Percentiles rank a stretch among this genome's conserved stretches.
These are phyloP conservation scores for Drosophila subquinaria DNA, from an alignment of 2,888 invertebrate genomes.

Conservation along the genomic window DNA sequence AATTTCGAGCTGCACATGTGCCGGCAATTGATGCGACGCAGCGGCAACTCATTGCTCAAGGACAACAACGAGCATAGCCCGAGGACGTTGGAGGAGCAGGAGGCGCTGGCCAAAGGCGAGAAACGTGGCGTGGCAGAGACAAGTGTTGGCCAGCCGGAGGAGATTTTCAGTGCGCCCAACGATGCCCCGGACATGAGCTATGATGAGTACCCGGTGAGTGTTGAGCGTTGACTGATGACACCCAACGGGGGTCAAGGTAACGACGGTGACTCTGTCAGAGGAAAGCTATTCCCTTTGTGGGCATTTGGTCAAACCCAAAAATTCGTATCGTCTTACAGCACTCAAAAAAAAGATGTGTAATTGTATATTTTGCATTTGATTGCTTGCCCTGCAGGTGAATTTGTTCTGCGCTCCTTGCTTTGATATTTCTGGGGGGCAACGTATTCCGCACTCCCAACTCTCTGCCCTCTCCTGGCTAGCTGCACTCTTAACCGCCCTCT, in stretches of 20 bases:
- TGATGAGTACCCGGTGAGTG: slow-evolving; percentile 85
- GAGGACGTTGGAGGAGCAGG: not conserved
- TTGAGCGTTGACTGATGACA: slow-evolving; percentile 81
- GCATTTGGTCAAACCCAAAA: slow-evolving; percentile 40
- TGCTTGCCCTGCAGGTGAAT: slow-evolving; percentile 66
- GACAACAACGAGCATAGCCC: slow-evolving; percentile 8
- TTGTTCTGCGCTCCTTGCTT: slow-evolving; percentile 34
- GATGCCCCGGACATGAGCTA: slow-evolving; percentile 78
- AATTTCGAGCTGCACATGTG: slow-evolving; percentile 73
- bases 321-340: slow-evolving; percentile 64
- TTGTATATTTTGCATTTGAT: slow-evolving; percentile 75
- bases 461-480: not conserved
- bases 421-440: slow-evolving; percentile 23
- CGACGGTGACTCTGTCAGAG: not conserved
- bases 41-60: slow-evolving; percentile 11
- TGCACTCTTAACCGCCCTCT: not conserved
- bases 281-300: slow-evolving; percentile 15
- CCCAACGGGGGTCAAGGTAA: not conserved
- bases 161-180: slow-evolving; percentile 76
- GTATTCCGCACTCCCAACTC: not conserved
- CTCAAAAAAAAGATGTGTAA: slow-evolving; percentile 55
- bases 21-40: slow-evolving; percentile 60
- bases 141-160: slow-evolving; percentile 76
- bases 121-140: slow-evolving; percentile 44
- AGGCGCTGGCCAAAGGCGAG: slow-evolving; percentile 18